phyloP scores from a whole-genome alignment of 2,888 invertebrate species.

The Tenthredo livida region DNA sequence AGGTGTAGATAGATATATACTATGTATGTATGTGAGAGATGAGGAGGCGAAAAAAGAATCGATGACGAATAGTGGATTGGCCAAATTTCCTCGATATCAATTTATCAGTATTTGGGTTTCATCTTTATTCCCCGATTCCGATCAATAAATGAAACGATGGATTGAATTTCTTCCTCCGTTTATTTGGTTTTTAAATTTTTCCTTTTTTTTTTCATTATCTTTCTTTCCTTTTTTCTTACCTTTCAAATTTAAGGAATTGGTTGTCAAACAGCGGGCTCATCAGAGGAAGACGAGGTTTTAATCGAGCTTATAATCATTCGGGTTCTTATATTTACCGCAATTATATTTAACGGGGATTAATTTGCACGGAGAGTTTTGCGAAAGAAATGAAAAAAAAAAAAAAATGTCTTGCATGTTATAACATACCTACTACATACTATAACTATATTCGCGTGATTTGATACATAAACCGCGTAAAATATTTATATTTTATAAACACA shows the following conservation, averaged over 20 bases:
- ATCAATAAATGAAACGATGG: background rate
- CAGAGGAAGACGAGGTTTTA: background rate
- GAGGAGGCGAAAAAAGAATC: background rate
- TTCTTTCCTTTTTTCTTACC: conserved; percentile 21
- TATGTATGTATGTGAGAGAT: background rate
- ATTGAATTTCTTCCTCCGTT: background rate
- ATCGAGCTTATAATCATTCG: background rate
- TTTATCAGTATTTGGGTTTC: background rate
- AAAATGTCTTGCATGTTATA: too few relatives aligned
- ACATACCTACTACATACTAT: too few relatives aligned
- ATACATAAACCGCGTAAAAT: conserved; percentile 10
- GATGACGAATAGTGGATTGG: background rate
- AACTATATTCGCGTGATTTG: background rate
- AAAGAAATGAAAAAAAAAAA: too few relatives aligned
- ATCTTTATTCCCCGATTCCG: background rate
- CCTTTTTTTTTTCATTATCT: conserved; percentile 34
- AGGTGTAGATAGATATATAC: background rate
- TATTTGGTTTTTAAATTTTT: conserved; percentile 36
- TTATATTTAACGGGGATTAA: background rate
- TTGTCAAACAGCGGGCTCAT: background rate
- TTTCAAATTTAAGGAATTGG: background rate
- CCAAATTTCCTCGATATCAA: background rate
- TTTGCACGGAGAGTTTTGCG: background rate
- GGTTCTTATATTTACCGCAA: background rate
- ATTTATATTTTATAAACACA: conserved; percentile 7